Base-by-base conservation (phyloP, 2,888 invertebrate genomes). In the Dromius quadrimaculatus region DNA sequence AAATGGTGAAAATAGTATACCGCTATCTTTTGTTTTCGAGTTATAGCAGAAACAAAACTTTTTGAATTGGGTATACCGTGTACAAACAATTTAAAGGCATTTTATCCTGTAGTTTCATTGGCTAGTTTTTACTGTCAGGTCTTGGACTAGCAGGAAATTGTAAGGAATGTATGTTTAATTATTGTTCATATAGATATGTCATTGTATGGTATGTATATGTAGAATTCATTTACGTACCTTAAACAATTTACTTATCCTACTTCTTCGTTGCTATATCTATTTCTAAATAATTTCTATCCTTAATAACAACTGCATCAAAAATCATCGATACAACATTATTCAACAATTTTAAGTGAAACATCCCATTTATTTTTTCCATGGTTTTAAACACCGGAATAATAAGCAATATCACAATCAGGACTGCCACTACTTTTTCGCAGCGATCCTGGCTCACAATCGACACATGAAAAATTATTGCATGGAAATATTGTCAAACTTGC, bases 101-200 rank as follows among this genome's bases (percentile, higher is more conserved):
- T n/a, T n/a, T n/a, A n/a, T n/a, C n/a, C n/a, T n/a, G n/a, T n/a
- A n/a, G n/a, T n/a, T n/a, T n/a, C n/a, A n/a, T n/a, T n/a, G n/a
- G n/a, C n/a, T n/a, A n/a, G n/a, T n/a, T n/a, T n/a, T n/a, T n/a
- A n/a, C n/a, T n/a, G n/a, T n/a, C n/a, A n/a, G n/a, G n/a, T n/a
- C n/a, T n/a, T n/a, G n/a, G n/a, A n/a, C n/a, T n/a, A 54, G 50
- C 50, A 54, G 50, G 11, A 54, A 54, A 54, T 32, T 54, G 15
- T 32, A 32, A 13, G 50, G 50, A 54, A 54, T 54, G 50, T 54
- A 54, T 54, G 3, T 28, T 22, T 17, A 19, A 54, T 54, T 54
- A 54, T 54, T 54, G 50, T 54, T 54, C 50, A 54, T 13, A 15
- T 54, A 28, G 50, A 28, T 54, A 54, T 15, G 13, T 54, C 50